Percentiles rank a stretch among this genome's conserved stretches.
Conservation (phyloP, 2,888 invertebrate species). For the Eretmocerus hayati region DNA sequence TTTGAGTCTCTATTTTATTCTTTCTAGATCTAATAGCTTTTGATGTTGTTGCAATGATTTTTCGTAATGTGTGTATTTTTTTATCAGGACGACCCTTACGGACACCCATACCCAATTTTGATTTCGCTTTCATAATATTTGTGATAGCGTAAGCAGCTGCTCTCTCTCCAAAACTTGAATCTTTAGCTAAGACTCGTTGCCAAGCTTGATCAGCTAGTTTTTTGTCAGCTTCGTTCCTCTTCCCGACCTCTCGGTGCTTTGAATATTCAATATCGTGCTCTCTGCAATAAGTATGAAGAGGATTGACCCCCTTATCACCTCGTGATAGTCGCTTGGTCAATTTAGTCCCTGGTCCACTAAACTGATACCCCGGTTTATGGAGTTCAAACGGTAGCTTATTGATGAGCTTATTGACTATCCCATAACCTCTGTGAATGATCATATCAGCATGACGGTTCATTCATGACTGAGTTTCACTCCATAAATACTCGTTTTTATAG, state of each 20-base stretch:
- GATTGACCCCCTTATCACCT: too few species aligned
- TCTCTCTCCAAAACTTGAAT: too few species aligned
- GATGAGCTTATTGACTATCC: conserved; percentile 9
- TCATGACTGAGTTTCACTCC: too few species aligned
- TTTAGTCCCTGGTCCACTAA: conserved; percentile 32
- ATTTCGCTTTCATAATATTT: background rate
- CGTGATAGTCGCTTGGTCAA: conserved; percentile 27
- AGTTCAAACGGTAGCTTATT: conserved; percentile 24
- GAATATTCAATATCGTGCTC: conserved; percentile 21
- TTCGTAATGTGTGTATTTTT: background rate
- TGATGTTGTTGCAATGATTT: too few species aligned
- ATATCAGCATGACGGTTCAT: background rate
- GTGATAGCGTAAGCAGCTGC: too few species aligned
- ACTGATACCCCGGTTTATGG: conserved; percentile 29
- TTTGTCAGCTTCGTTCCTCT: too few species aligned
- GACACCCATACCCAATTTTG: background rate
- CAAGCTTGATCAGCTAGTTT: background rate
- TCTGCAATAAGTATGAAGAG: too few species aligned
- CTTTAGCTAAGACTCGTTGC: background rate
- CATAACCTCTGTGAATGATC: background rate
- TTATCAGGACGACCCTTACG: background rate
- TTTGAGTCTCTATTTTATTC: background rate
- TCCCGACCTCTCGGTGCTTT: too few species aligned
- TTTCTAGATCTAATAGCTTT: background rate
- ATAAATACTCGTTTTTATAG: too few species aligned